phyloP scores from a whole-genome alignment of 1,140 invertebrate genomes.

The Medauroidea extradentata region DNA sequence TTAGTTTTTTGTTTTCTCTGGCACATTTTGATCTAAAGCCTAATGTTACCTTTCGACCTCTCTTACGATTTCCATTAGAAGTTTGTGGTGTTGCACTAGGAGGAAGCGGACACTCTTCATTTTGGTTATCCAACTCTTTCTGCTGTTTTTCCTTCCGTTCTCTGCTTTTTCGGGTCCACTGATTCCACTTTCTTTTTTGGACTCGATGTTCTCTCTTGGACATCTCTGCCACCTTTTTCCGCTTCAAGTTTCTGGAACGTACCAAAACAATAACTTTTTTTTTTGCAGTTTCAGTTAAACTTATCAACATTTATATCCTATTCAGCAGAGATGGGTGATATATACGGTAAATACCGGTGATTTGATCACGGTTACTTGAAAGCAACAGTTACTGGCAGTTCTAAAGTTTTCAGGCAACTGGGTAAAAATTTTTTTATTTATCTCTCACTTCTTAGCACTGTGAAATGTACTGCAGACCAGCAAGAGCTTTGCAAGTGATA shows the following conservation, averaged over 20 bases:
- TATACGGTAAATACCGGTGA: too few relatives aligned
- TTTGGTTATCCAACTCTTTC: too few relatives aligned
- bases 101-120: not conserved
- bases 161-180: not conserved
- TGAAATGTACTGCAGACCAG: too few relatives aligned
- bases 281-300: not conserved
- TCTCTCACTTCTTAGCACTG: not conserved
- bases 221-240: not conserved
- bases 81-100: not conserved
- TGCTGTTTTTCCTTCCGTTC: too few relatives aligned
- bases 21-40: not conserved
- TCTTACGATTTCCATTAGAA: not conserved
- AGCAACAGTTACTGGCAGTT: too few relatives aligned
- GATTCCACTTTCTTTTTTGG: not conserved
- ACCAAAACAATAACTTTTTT: not conserved
- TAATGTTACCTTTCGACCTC: not conserved
- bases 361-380: too few relatives aligned
- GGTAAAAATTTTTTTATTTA: not conserved
- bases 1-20: slow-evolving; percentile 1
- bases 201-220: not conserved
- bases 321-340: too few relatives aligned
- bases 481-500: too few relatives aligned
- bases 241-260: not conserved
- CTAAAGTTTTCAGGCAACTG: not conserved
- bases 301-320: too few relatives aligned